A percentile compares a stretch with the other conserved stretches of the same genome.
Evolutionary conservation across 2,797 vertebrate genomes (phyloP).

Genomic region (Thripadectes ignobilis): DNA sequence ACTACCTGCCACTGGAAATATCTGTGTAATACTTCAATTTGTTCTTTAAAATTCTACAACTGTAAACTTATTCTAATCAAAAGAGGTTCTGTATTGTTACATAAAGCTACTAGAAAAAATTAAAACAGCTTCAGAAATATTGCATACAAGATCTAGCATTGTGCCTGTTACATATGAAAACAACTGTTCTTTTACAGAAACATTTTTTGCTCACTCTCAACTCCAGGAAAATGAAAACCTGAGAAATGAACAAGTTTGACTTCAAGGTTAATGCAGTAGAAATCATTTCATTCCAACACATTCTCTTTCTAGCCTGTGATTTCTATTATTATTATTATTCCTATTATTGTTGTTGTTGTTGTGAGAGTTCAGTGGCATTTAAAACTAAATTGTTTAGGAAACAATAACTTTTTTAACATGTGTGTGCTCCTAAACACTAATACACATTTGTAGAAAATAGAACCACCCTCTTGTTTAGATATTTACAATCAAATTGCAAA

Average conservation of each 20-base stretch:
- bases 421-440: slow-evolving; percentile 14
- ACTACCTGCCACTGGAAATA: neutral
- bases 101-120: neutral
- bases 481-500: neutral
- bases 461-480: slow-evolving; percentile 13
- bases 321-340: neutral
- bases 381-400: slow-evolving; percentile 8
- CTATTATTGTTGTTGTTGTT: neutral
- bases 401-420: neutral
- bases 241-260: slow-evolving; percentile 6
- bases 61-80: neutral
- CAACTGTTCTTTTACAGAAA: neutral
- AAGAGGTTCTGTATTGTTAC: neutral
- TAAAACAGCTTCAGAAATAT: neutral
- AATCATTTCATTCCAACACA: neutral
- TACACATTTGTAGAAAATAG: slow-evolving; percentile 41
- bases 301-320: neutral
- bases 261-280: slow-evolving; percentile 37
- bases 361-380: neutral
- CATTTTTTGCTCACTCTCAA: neutral
- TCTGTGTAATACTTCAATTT: neutral
- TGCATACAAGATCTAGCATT: neutral
- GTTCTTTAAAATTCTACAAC: neutral
- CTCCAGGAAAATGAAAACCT: slow-evolving; percentile 11
- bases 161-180: neutral